Evolutionary conservation across 2,888 invertebrate species (phyloP), one percentile per base, ranked within the genome.

Genomic region (Salpingus planirostris): DNA sequence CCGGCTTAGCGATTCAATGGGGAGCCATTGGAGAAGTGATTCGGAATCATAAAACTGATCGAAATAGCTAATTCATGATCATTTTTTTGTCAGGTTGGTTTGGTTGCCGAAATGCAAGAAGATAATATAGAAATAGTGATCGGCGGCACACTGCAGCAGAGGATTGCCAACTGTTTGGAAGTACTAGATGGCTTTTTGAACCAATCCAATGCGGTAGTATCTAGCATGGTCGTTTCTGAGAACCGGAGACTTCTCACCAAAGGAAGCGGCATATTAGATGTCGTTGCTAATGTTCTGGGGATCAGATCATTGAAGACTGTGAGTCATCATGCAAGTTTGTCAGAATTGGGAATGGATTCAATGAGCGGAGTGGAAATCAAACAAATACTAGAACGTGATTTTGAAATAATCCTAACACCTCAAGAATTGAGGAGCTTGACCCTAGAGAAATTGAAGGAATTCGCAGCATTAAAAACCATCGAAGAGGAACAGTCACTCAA

Each of bases 311-410:
- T 75, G 55, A 84, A 79, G 63, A 75, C 73, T 0, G 73, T 78
- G 1, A 80, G 81, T 15, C 71, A 76, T 39, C 77, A 79, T 50
- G 73, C 80, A 2, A 76, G 80, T 0, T 67, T 96, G 1, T 85
- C 88, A 2, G 93, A 95, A 59, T 68, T 96, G 42, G 96, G 96
- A 21, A 85, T 96, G 78, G 93, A 96, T 66, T 93, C 93, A 2
- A 78, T 95, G 70, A 93, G 93, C 91, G 89, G 89, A 0, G 88
- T 93, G 0, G 95, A 96, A 65, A 89, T 96, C 47, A 93, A 92
- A 50, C 91, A 92, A 63, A 83, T 84, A 0, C 62, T 93, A 1
- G 91, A 92, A 59, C 69, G 89, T 49, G 86, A 90, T 58, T 90
- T 83, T 56, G 90, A 93, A 55, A 67, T 93, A 29, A 78, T 80